Percentiles rank a stretch among this genome's conserved stretches.
Evolutionary conservation across 2,113 vertebrate genomes (phyloP).

Genomic region (Sinocyclocheilus rhinocerous): DNA sequence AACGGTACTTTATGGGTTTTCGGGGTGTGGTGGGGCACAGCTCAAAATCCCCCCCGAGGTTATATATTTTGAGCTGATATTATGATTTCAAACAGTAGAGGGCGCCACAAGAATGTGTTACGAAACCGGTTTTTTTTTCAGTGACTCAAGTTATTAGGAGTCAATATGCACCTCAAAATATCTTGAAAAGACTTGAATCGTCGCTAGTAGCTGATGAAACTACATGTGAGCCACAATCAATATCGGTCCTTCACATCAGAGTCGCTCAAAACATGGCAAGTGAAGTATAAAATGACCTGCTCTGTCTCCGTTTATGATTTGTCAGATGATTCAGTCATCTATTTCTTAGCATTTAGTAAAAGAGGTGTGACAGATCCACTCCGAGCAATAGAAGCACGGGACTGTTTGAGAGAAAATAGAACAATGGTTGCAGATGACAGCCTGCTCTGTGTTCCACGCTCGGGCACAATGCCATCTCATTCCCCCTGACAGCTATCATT

Average conservation of each 20-base stretch:
- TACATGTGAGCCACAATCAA: background rate
- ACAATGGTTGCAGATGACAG: conserved; percentile 54
- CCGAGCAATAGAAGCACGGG: conserved; percentile 6
- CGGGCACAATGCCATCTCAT: conserved; percentile 41
- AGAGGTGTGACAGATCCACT: conserved; percentile 40
- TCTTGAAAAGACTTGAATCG: background rate
- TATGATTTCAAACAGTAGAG: conserved; percentile 35
- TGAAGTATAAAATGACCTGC: conserved; percentile 18
- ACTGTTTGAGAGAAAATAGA: conserved; percentile 36
- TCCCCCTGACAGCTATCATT: conserved; percentile 52
- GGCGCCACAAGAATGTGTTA: conserved; percentile 4
- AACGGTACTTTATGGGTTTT: background rate
- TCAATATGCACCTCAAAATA: background rate
- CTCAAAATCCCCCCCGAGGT: background rate
- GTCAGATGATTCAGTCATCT: background rate
- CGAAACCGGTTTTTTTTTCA: background rate
- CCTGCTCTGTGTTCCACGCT: conserved; percentile 35
- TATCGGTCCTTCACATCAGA: conserved; percentile 5
- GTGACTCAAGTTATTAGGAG: background rate
- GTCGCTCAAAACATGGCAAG: background rate
- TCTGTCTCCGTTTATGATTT: background rate
- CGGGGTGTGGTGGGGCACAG: background rate
- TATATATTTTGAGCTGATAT: background rate
- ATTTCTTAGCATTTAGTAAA: conserved; percentile 40
- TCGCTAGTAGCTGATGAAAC: background rate